Percentiles rank a stretch among this genome's conserved stretches.
These are phyloP conservation scores for Tokudaia muenninki DNA, from an alignment of 2,797 vertebrate genomes.

Conservation along the genomic window DNA sequence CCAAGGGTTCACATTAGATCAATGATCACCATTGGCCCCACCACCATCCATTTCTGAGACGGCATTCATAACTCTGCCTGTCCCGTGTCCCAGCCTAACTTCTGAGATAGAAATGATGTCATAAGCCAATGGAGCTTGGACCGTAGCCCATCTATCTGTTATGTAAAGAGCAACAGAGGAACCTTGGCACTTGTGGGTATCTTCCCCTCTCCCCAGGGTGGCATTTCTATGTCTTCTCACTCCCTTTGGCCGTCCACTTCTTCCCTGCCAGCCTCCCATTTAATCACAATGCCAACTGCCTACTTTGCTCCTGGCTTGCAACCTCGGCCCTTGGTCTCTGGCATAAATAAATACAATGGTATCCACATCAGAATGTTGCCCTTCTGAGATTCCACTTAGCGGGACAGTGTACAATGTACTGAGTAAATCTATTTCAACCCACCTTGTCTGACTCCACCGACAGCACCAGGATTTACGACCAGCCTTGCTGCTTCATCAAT, in stretches of 20 bases:
- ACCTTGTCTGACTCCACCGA: background rate
- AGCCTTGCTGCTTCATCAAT: conserved; percentile 66
- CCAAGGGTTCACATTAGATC: background rate
- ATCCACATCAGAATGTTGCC: rapidly evolving
- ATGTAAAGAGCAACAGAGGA: background rate
- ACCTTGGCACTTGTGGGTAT: rapidly evolving
- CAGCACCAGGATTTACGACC: conserved; percentile 43
- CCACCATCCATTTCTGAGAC: rapidly evolving
- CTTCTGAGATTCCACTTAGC: background rate
- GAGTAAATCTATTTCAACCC: background rate
- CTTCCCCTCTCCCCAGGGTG: background rate
- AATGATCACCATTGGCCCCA: rapidly evolving
- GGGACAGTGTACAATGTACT: rapidly evolving
- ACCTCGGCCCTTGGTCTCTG: background rate
- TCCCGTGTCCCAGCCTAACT: rapidly evolving
- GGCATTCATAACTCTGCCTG: rapidly evolving
- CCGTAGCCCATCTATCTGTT: background rate
- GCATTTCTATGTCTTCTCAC: background rate
- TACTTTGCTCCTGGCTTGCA: background rate
- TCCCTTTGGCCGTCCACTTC: rapidly evolving
- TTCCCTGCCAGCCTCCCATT: background rate
- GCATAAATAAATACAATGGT: rapidly evolving
- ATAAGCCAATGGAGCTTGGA: background rate
- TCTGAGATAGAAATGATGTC: background rate
- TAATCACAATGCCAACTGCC: background rate